Percentiles rank a stretch among this genome's conserved stretches.
These are phyloP conservation scores for Gyps fulvus DNA, from an alignment of 2,113 vertebrate species.

Conservation along the genomic window DNA sequence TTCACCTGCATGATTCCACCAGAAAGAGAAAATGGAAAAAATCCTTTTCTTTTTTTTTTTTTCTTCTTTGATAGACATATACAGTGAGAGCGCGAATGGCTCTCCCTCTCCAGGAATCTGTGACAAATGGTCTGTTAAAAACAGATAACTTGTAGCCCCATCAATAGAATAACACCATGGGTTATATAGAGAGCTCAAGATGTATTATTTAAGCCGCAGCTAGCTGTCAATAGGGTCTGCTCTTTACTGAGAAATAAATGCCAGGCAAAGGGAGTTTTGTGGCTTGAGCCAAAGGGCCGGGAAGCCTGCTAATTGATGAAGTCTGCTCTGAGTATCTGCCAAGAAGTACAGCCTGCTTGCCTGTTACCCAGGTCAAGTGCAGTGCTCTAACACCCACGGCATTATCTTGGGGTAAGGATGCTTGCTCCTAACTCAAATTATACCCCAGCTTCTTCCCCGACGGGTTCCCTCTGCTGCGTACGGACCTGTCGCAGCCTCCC, in stretches of 20 bases:
- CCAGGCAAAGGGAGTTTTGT: not conserved
- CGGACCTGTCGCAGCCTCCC: not conserved
- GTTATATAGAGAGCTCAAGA: not conserved
- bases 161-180: conserved; percentile 5
- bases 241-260: not conserved
- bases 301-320: not conserved
- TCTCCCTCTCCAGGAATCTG: not conserved
- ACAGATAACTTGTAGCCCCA: not conserved
- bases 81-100: not conserved
- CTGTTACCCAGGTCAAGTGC: not conserved
- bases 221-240: conserved; percentile 8
- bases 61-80: not conserved
- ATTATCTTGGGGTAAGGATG: not conserved
- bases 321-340: not conserved
- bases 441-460: not conserved
- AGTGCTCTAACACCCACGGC: fast-evolving
- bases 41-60: not conserved
- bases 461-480: fast-evolving
- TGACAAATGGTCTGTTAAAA: conserved; percentile 51
- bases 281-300: not conserved
- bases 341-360: not conserved
- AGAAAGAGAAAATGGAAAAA: not conserved
- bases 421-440: not conserved
- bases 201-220: conserved; percentile 25
- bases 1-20: not conserved